phyloP scores from a whole-genome alignment of 2,113 vertebrate species.

The Fulmarus glacialis region DNA sequence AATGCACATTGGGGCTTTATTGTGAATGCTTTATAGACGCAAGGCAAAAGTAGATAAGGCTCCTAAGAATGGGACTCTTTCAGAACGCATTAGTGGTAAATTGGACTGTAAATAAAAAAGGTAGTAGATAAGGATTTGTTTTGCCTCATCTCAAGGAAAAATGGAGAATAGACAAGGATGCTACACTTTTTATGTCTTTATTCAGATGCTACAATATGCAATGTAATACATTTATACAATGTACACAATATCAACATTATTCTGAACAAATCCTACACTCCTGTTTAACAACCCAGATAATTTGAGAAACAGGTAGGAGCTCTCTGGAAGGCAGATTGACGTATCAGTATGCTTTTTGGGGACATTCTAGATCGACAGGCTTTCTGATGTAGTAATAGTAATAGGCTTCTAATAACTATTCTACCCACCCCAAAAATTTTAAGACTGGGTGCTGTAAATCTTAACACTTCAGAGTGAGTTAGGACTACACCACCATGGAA shows the following conservation, averaged over 20 bases:
- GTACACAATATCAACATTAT: not conserved
- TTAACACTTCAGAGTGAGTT: not conserved
- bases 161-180: not conserved
- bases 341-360: not conserved
- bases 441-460: not conserved
- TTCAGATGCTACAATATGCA: not conserved
- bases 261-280: not conserved
- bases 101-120: not conserved
- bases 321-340: not conserved
- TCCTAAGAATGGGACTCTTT: not conserved
- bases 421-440: not conserved
- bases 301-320: not conserved
- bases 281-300: not conserved
- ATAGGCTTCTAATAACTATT: not conserved
- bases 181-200: not conserved
- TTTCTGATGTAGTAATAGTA: not conserved
- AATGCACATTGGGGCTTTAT: not conserved
- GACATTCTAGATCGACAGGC: accelerated
- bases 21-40: not conserved
- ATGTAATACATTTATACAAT: not conserved
- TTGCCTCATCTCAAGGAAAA: not conserved
- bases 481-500: not conserved
- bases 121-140: not conserved
- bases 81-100: not conserved
- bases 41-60: not conserved